Evolutionary conservation across 1,140 invertebrate genomes (phyloP).

Genomic region (Phymorhynchus buccinoides): DNA sequence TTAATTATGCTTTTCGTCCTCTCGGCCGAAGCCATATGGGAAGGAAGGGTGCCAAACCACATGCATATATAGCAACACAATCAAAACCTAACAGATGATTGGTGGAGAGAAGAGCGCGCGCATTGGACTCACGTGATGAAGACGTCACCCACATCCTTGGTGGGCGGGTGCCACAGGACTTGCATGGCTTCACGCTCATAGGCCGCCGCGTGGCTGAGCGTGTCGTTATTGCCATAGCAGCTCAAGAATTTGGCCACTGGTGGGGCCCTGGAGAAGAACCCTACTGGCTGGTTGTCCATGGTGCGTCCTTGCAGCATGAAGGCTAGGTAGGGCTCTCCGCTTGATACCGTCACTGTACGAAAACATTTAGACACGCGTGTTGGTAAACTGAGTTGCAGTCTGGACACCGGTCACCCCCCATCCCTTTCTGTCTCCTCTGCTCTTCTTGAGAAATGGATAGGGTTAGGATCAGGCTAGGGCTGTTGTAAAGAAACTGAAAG

Average conservation of each 20-base stretch:
- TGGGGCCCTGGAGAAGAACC: conserved; percentile 29
- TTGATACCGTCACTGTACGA: conserved; percentile 38
- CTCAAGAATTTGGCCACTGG: conserved; percentile 38
- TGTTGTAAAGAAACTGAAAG: too few species aligned
- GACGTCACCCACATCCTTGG: conserved; percentile 36
- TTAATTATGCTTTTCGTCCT: too few species aligned
- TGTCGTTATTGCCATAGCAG: conserved; percentile 41
- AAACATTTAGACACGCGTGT: too few species aligned
- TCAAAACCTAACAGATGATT: background rate
- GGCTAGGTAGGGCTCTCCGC: conserved; percentile 38
- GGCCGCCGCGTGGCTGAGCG: conserved; percentile 44
- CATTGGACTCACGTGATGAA: conserved; percentile 36
- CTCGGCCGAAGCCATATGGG: too few species aligned
- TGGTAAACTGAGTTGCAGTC: background rate
- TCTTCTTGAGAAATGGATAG: background rate
- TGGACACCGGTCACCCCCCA: background rate
- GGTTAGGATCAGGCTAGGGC: background rate
- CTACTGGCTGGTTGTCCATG: conserved; percentile 24
- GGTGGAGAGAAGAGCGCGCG: background rate
- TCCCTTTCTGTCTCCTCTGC: too few species aligned
- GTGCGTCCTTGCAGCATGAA: conserved; percentile 46
- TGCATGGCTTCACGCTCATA: conserved; percentile 39
- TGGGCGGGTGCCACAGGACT: conserved; percentile 44
- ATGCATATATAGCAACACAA: conserved; percentile 3
- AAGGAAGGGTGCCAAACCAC: conserved; percentile 44